A percentile compares a stretch with the other conserved stretches of the same genome.
Conservation (phyloP, 2,888 invertebrate genomes). For the Stenolophus ochropezus region DNA sequence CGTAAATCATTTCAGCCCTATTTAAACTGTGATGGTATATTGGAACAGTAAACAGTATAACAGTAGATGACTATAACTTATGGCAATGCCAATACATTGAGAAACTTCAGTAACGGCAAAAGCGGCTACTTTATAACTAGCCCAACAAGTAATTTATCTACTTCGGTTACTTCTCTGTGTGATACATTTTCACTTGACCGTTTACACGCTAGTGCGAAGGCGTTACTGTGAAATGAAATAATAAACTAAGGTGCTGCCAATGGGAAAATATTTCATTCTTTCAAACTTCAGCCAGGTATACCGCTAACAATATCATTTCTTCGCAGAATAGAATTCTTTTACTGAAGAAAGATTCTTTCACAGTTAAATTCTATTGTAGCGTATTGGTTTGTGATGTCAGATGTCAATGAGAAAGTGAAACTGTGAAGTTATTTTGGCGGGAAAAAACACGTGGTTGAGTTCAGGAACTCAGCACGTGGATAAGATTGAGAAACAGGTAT, state of each 20-base stretch:
- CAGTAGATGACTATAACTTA: not conserved
- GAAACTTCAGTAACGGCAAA: not conserved
- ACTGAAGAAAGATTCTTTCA: not conserved
- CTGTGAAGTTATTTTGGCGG: slow-evolving; percentile 27
- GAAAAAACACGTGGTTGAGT: slow-evolving; percentile 12
- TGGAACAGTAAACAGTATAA: too few species aligned
- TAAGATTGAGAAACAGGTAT: not conserved
- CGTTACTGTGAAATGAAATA: slow-evolving; percentile 9
- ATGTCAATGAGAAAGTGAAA: slow-evolving; percentile 26
- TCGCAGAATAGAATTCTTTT: slow-evolving; percentile 16
- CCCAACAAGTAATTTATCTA: slow-evolving; percentile 8
- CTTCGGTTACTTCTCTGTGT: slow-evolving; percentile 4
- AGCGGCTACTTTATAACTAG: not conserved
- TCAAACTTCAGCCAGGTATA: not conserved
- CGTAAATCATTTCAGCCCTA: not conserved
- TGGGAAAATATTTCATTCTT: slow-evolving; percentile 21
- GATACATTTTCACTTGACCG: not conserved
- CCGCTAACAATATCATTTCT: slow-evolving; percentile 19
- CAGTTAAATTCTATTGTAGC: not conserved
- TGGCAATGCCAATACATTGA: not conserved
- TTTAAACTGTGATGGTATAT: too few species aligned
- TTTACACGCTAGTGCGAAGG: not conserved
- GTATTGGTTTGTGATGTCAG: slow-evolving; percentile 32
- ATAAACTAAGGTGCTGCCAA: slow-evolving; percentile 5
- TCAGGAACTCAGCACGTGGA: slow-evolving; percentile 10